These are phyloP conservation scores for Urocynchramus pylzowi DNA, from an alignment of 2,113 vertebrate genomes.

Conservation along the genomic window DNA sequence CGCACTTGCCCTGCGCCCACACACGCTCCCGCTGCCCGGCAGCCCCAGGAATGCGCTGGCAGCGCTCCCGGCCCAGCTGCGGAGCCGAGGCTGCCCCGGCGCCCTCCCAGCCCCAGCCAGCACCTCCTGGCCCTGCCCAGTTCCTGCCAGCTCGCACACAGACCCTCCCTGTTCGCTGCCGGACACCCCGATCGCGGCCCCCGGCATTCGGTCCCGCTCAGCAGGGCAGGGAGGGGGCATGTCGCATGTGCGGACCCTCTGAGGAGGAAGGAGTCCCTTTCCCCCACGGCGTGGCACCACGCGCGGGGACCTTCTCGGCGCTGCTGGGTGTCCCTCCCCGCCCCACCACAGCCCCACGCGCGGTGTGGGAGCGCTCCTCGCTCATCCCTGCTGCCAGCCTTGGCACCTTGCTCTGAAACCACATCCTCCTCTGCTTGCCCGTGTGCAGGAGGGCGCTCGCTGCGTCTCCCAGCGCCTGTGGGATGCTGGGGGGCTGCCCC, in stretches of 20 bases:
- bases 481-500: background rate
- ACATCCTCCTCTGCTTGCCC: too few species aligned
- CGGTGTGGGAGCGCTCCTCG: accelerated
- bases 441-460: background rate
- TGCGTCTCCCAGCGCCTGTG: accelerated
- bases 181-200: background rate
- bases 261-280: background rate
- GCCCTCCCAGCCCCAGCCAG: background rate
- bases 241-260: background rate
- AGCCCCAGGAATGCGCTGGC: constrained; percentile 48
- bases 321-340: accelerated
- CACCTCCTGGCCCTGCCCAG: background rate
- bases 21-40: background rate
- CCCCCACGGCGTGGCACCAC: background rate
- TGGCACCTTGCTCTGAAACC: background rate
- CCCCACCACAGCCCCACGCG: accelerated
- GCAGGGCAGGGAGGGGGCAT: background rate
- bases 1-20: constrained; percentile 4
- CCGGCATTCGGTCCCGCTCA: accelerated
- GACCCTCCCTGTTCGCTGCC: background rate
- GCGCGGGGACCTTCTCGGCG: background rate
- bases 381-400: background rate
- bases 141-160: background rate
- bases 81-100: background rate
- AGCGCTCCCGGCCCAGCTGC: constrained; percentile 25